These are phyloP conservation scores for Rhodophaea formosa DNA, from an alignment of 2,888 invertebrate species.

Conservation along the genomic window DNA sequence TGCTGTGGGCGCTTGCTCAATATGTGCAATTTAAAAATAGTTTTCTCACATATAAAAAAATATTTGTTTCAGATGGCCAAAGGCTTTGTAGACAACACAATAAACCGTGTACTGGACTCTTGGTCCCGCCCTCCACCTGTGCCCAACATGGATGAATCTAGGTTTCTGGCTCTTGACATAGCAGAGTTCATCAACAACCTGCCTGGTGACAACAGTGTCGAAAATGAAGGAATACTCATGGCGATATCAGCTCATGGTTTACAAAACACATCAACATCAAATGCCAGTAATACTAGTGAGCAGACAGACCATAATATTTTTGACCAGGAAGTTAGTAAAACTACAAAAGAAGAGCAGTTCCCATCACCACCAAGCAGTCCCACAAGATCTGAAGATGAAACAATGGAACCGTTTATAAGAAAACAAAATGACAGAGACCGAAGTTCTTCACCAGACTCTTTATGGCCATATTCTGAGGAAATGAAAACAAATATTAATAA, in stretches of 20 bases:
- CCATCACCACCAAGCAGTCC: conserved; percentile 47
- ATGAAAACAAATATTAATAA: conserved; percentile 31
- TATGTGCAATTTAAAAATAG: no score
- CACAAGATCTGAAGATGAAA: conserved; percentile 46
- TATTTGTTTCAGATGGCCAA: conserved; percentile 75
- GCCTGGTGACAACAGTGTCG: conserved; percentile 81
- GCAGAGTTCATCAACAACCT: conserved; percentile 79
- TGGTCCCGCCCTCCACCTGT: conserved; percentile 77
- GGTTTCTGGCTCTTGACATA: conserved; percentile 63
- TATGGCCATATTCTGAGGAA: conserved; percentile 46
- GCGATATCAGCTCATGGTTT: conserved; percentile 87
- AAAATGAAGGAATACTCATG: conserved; percentile 87
- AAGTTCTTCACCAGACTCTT: conserved; percentile 42
- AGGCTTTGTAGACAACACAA: conserved; percentile 85
- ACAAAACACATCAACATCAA: conserved; percentile 63
- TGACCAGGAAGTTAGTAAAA: conserved; percentile 16
- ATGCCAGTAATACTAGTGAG: conserved; percentile 34
- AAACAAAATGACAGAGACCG: conserved; percentile 33
- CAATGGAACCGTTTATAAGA: conserved; percentile 30
- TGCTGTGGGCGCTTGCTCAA: no score
- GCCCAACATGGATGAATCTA: conserved; percentile 55
- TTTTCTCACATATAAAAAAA: no score
- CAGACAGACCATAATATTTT: conserved; percentile 18
- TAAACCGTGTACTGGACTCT: conserved; percentile 84
- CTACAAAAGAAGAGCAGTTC: conserved; percentile 31